A percentile compares a stretch with the other conserved stretches of the same genome.
Evolutionary conservation across 1,140 invertebrate genomes (phyloP).

Genomic region (Holotrichia oblita): DNA sequence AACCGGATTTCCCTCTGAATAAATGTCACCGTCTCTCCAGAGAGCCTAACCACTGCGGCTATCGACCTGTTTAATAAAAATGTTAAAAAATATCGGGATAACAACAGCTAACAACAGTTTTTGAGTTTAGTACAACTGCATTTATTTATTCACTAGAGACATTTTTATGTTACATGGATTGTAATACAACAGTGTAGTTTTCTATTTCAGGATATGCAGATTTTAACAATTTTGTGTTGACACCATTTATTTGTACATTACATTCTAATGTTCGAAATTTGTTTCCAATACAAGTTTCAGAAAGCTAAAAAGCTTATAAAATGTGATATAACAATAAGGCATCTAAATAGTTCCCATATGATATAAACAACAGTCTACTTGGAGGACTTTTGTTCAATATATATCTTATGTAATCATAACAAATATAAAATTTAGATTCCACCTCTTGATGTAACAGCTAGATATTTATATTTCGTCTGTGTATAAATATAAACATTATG

Average conservation of each 20-base stretch:
- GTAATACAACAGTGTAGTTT: background rate
- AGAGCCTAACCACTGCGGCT: no score
- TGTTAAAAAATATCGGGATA: no score
- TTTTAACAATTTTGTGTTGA: background rate
- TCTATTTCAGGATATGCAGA: background rate
- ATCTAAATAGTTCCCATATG: conserved; percentile 25
- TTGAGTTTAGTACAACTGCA: conserved; percentile 9
- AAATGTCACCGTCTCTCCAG: no score
- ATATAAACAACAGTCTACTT: conserved; percentile 9
- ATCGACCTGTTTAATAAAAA: no score
- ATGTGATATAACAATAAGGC: conserved; percentile 29
- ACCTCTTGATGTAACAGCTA: conserved; percentile 24
- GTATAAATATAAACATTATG: background rate
- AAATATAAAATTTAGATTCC: conserved; percentile 32
- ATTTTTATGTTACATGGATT: background rate
- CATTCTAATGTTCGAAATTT: background rate
- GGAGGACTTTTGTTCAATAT: conserved; percentile 22
- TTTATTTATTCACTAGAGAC: conserved; percentile 7
- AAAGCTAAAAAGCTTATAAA: conserved; percentile 8
- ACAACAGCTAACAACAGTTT: background rate
- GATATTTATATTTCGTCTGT: background rate
- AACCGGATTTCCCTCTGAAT: no score
- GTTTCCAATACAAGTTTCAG: background rate
- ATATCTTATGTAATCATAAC: background rate
- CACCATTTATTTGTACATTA: background rate